Percentiles rank a stretch among this genome's conserved stretches.
Conservation (phyloP, 37 sponge, comb jelly and placozoan species). For the Geodia barretti region DNA sequence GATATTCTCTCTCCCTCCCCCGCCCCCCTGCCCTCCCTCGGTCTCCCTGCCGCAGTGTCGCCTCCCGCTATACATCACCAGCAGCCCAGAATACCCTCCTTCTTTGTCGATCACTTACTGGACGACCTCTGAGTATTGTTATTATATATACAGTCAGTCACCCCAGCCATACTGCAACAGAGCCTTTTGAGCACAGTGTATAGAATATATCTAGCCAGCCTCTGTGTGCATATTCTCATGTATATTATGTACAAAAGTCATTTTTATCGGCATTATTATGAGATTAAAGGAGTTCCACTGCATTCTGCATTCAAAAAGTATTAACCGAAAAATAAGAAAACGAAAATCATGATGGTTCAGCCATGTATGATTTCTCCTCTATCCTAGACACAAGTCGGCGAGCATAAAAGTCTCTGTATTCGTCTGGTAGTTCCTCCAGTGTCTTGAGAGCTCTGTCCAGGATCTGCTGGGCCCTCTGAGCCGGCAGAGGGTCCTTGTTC, state of each 20-base stretch:
- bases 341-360: not conserved
- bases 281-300: no score
- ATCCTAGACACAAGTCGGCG: conserved; percentile 49
- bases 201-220: no score
- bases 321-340: no score
- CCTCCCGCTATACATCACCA: not conserved
- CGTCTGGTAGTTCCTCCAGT: conserved; percentile 78
- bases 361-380: conserved; percentile 24
- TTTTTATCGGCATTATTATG: no score
- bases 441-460: conserved; percentile 71
- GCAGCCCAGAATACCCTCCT: conserved; percentile 2
- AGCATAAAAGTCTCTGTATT: conserved; percentile 83
- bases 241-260: no score
- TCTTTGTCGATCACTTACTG: conserved; percentile 30
- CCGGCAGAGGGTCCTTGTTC: conserved; percentile 83
- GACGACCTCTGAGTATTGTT: conserved; percentile 15
- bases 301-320: no score
- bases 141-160: no score
- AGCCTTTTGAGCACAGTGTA: not conserved
- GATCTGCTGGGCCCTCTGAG: conserved; percentile 76
- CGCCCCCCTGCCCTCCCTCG: conserved; percentile 2
- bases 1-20: conserved; percentile 20
- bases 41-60: not conserved
- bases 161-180: no score
- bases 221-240: no score